These are phyloP conservation scores for Chroicocephalus ridibundus DNA, from an alignment of 2,113 vertebrate genomes.

Conservation along the genomic window DNA sequence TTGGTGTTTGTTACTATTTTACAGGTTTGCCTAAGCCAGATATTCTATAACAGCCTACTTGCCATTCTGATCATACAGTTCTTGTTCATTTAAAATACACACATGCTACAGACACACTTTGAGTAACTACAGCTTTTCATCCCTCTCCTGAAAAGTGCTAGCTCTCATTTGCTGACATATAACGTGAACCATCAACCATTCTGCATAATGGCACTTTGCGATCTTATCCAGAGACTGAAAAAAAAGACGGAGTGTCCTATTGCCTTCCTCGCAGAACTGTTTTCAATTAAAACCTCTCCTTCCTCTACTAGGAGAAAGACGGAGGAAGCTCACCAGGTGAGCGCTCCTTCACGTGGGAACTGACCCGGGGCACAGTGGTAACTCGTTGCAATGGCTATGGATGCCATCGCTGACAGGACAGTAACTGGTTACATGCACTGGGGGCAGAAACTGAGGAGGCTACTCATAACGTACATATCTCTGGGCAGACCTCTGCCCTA, in stretches of 20 bases:
- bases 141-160: neutral
- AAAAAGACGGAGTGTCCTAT: fast-evolving
- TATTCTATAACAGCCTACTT: neutral
- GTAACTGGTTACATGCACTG: neutral
- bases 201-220: neutral
- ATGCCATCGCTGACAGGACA: fast-evolving
- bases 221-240: neutral
- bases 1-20: neutral
- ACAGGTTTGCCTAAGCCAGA: neutral
- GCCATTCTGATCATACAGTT: neutral
- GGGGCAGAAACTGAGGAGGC: neutral
- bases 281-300: neutral
- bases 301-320: neutral
- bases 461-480: fast-evolving
- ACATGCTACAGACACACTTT: neutral
- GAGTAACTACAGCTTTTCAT: neutral
- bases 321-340: neutral
- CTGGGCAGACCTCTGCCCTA: neutral
- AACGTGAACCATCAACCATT: fast-evolving
- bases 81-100: neutral
- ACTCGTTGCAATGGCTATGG: neutral
- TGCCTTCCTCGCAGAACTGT: neutral
- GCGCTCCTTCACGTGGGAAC: neutral
- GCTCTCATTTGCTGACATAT: neutral
- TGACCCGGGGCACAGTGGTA: fast-evolving